Conservation (phyloP, 2,113 vertebrate species). For the Paracanthobrama guichenoti region DNA sequence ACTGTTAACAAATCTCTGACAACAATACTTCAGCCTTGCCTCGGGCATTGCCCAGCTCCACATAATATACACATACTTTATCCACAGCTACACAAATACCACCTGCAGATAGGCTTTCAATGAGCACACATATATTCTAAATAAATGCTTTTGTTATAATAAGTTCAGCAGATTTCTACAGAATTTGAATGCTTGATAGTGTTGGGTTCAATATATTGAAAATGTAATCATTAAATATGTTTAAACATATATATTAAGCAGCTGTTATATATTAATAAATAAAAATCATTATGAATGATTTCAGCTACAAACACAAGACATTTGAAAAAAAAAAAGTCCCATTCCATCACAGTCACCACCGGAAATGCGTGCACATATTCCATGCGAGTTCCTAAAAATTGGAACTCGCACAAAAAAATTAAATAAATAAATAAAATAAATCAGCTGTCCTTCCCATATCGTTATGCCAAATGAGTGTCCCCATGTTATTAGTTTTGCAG, state of each 20-base stretch:
- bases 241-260: no score
- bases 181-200: background rate
- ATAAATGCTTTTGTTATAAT: background rate
- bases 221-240: no score
- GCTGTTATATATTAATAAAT: background rate
- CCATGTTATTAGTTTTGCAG: background rate
- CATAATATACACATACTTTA: background rate
- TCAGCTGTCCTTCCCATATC: background rate
- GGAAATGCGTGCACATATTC: background rate
- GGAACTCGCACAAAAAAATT: background rate
- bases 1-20: slow-evolving; percentile 17
- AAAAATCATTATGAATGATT: background rate
- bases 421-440: no score
- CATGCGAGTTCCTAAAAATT: background rate
- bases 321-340: background rate
- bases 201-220: background rate
- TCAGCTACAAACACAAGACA: background rate
- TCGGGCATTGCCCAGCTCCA: background rate
- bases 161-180: background rate
- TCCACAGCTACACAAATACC: background rate
- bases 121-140: background rate
- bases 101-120: background rate
- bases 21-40: background rate
- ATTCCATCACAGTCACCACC: no score
- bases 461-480: background rate